phyloP scores from a whole-genome alignment of 2,888 invertebrate genomes.

The Callyntrura sp. region DNA sequence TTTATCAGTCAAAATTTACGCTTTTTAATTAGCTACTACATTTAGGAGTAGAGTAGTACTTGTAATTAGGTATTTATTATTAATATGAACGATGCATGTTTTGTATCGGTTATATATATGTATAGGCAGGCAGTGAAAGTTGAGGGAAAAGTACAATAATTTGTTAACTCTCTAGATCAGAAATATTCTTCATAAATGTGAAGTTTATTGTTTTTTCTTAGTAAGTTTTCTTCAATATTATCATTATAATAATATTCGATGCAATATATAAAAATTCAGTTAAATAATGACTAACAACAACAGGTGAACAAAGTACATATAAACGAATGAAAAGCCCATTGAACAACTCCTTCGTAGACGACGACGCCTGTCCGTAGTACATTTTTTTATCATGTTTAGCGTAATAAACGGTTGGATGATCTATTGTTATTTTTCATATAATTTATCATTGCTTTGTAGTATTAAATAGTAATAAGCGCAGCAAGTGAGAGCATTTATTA shows the following conservation, averaged over 20 bases:
- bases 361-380: constrained; percentile 48
- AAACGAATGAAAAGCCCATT: constrained; percentile 79
- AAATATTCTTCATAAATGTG: constrained; percentile 29
- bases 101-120: not conserved
- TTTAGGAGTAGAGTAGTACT: not conserved
- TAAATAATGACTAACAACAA: constrained; percentile 80
- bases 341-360: constrained; percentile 72
- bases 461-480: constrained; percentile 71
- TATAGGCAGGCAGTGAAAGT: constrained; percentile 28
- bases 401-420: constrained; percentile 67
- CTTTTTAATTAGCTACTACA: not conserved
- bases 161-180: not conserved
- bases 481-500: constrained; percentile 54
- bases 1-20: not conserved
- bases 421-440: constrained; percentile 54
- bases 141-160: not conserved
- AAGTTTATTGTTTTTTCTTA: constrained; percentile 56
- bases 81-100: not conserved
- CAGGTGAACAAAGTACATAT: constrained; percentile 80
- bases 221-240: constrained; percentile 70
- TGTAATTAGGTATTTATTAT: not conserved
- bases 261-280: constrained; percentile 80
- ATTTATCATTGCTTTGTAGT: not conserved
- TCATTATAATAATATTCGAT: constrained; percentile 71
- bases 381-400: constrained; percentile 38